Base-by-base conservation (phyloP, 2,113 vertebrate species). In the Aplodontia rufa region DNA sequence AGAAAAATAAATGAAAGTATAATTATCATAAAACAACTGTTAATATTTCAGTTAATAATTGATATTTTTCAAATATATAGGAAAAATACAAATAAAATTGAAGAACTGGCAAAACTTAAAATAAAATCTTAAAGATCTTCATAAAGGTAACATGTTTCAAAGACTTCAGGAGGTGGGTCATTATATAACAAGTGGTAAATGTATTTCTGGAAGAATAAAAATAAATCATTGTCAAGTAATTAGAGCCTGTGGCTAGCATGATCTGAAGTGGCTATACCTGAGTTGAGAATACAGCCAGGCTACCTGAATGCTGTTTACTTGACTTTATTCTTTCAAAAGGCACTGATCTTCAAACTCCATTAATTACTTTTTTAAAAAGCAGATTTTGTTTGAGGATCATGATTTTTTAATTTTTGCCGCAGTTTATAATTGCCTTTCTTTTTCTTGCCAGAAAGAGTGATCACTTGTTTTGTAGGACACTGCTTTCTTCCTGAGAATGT, bases 151-250 rank as follows among this genome's bases (percentile, higher is more conserved):
- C 53, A 55, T 51, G 74, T 91, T 91, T 42, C 32, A 83, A 93
- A 92, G 80, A 22, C 26, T 86, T 94, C 60, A 74, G 55, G 88
- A 85, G 64, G 24, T 75, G 8, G 66, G 32, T 62, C 32, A 58
- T 92, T 92, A 83, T 35, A 58, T 28, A 93, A 92, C 80, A 85
- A 89, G 26, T 81, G 35, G 69, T 75, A 81, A 87, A 81, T 93
- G 66, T 81, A 19, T 84, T 72, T 53, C 69, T 68, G 88, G 82
- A 81, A 87, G 80, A 80, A 45, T 81, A 92, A 87, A 84, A 80
- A 45, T 81, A 92, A 89, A 75, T 58, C 8, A 37, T 35, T 20
- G 20, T 37, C 19, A 76, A 87, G 88, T 84, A 76, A 91, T 84
- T 72, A 78, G 2, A 11, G 47, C 45, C 66, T 66, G 10, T 60